Percentiles rank a stretch among this genome's conserved stretches.
phyloP scores from a whole-genome alignment of 2,797 vertebrate species.

The Lophotriccus pileatus region DNA sequence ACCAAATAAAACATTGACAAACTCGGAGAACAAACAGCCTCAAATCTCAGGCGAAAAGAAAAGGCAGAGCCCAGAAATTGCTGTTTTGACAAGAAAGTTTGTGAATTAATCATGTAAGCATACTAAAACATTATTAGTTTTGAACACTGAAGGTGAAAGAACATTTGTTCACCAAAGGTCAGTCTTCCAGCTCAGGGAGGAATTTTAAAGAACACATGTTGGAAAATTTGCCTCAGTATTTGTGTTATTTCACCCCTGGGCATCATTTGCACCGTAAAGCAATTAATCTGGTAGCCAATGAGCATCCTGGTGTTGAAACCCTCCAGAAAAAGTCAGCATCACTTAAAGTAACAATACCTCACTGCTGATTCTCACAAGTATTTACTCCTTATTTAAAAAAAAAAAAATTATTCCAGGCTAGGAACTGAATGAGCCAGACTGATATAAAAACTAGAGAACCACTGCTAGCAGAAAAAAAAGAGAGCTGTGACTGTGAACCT shows the following conservation, averaged over 20 bases:
- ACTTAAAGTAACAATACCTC: conserved; percentile 32
- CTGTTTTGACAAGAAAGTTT: conserved; percentile 38
- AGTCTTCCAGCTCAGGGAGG: conserved; percentile 9
- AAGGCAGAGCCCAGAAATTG: conserved; percentile 17
- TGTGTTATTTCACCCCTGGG: conserved; percentile 64
- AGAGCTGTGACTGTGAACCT: neutral
- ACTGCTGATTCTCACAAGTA: conserved; percentile 6
- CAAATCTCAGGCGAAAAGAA: conserved; percentile 41
- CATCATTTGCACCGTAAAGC: conserved; percentile 32
- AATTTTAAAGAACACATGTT: conserved; percentile 51
- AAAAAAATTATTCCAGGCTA: neutral
- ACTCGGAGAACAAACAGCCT: conserved; percentile 32
- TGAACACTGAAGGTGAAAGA: conserved; percentile 68
- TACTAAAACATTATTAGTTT: conserved; percentile 63
- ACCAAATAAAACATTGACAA: conserved; percentile 9
- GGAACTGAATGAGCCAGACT: neutral
- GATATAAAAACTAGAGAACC: neutral
- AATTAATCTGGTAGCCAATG: conserved; percentile 64
- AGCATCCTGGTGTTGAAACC: conserved; percentile 36
- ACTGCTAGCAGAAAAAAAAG: neutral
- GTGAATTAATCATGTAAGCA: conserved; percentile 47
- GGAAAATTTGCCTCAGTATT: conserved; percentile 55
- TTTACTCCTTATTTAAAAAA: neutral
- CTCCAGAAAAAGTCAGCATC: conserved; percentile 56
- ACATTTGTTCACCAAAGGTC: conserved; percentile 72